Percentiles rank a stretch among this genome's conserved stretches.
Evolutionary conservation across 2,888 invertebrate species (phyloP).

Genomic region (Helobdella robusta): DNA sequence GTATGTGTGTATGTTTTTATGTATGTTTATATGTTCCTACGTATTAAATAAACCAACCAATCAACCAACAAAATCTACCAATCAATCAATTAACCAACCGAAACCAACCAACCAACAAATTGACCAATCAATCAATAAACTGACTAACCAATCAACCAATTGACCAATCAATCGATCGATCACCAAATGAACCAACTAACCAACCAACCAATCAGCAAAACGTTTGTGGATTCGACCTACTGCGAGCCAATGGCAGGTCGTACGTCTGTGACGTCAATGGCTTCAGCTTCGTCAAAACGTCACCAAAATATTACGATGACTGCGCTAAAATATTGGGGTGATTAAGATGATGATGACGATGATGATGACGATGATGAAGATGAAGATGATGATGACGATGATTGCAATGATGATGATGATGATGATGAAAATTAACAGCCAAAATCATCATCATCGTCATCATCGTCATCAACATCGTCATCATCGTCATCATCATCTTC

Average conservation of each 20-base stretch:
- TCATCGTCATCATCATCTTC: background rate
- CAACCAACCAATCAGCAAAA: conserved; percentile 61
- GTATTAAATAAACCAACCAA: background rate
- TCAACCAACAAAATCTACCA: background rate
- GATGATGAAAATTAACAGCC: background rate
- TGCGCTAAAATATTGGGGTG: conserved; percentile 76
- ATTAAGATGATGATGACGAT: conserved; percentile 23
- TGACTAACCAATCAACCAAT: background rate
- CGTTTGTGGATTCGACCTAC: conserved; percentile 94
- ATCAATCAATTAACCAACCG: background rate
- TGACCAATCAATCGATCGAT: background rate
- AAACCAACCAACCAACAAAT: background rate
- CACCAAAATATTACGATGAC: conserved; percentile 98
- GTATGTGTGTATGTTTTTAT: background rate
- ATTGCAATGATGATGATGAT: background rate
- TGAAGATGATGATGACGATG: background rate
- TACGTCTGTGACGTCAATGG: conserved; percentile 99
- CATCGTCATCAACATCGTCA: background rate
- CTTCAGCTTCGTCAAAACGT: conserved; percentile 98
- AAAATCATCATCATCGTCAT: background rate
- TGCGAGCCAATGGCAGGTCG: conserved; percentile 92
- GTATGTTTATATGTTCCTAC: background rate
- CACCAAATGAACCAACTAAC: background rate
- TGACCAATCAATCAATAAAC: background rate
- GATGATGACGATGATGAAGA: background rate